These are phyloP conservation scores for Clavelina lepadiformis DNA, from an alignment of 23 tunicate species.

Conservation along the genomic window DNA sequence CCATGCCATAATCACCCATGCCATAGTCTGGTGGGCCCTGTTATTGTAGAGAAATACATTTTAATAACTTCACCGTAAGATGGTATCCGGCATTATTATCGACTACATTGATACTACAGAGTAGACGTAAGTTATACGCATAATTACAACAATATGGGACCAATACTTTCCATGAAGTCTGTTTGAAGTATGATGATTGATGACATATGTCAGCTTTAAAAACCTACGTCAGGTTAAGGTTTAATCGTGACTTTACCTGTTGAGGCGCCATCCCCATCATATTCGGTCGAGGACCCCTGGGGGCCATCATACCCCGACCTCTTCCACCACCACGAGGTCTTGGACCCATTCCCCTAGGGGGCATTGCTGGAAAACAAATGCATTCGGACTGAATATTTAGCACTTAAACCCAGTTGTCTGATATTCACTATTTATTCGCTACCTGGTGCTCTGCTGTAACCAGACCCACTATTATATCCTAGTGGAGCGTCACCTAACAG, in stretches of 20 bases:
- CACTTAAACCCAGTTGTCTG: background rate
- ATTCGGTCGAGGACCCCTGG: constrained; percentile 29
- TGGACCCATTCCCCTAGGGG: constrained; percentile 43
- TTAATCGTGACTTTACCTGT: background rate
- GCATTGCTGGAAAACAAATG: constrained; percentile 13
- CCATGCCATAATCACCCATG: constrained; percentile 39
- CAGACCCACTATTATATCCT: constrained; percentile 17
- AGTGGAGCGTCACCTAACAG: constrained; percentile 83
- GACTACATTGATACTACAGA: no score
- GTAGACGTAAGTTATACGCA: no score
- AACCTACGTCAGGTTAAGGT: no score
- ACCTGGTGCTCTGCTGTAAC: constrained; percentile 16
- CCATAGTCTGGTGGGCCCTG: constrained; percentile 14
- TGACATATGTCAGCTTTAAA: no score
- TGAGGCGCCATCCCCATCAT: constrained; percentile 33
- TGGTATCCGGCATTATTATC: no score
- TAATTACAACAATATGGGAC: no score
- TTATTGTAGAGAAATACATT: no score
- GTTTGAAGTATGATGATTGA: no score
- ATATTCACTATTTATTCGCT: background rate
- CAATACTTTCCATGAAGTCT: no score
- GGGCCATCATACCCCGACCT: constrained; percentile 59
- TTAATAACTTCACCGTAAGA: no score
- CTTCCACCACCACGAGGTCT: constrained; percentile 35
- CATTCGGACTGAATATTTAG: background rate